These are phyloP conservation scores for Remorina albescens DNA, from an alignment of 2,797 vertebrate species.

Conservation along the genomic window DNA sequence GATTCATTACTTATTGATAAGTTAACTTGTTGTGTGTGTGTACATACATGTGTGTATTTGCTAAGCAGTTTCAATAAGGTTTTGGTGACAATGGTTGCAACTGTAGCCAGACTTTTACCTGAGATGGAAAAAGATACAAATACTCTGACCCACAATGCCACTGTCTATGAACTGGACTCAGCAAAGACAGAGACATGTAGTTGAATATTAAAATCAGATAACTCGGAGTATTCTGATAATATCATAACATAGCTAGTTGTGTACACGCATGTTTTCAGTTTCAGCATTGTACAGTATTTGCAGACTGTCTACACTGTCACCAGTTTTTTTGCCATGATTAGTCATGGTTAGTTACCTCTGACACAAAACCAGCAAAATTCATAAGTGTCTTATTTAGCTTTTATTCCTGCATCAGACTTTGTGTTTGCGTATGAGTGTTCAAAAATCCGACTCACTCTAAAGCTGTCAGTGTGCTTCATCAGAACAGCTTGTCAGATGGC, in stretches of 20 bases:
- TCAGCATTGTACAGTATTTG: neutral
- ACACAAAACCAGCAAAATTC: too few relatives aligned
- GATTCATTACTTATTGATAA: conserved; percentile 54
- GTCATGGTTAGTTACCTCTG: too few relatives aligned
- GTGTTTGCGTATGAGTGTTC: neutral
- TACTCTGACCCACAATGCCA: conserved; percentile 4
- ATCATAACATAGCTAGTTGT: neutral
- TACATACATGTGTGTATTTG: conserved; percentile 6
- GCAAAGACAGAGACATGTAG: neutral
- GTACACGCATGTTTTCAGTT: neutral
- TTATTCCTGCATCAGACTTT: neutral
- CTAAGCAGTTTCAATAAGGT: conserved; percentile 35
- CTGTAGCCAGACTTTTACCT: conserved; percentile 47
- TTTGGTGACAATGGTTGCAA: conserved; percentile 56
- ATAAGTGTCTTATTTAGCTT: neutral
- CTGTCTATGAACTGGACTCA: neutral
- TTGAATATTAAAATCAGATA: neutral
- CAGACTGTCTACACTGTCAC: neutral
- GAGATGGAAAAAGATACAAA: conserved; percentile 56
- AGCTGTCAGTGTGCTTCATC: neutral
- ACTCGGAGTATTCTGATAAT: conserved; percentile 1
- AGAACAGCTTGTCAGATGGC: neutral
- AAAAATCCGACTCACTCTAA: neutral
- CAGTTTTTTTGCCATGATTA: neutral
- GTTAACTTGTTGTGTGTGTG: conserved; percentile 30